Evolutionary conservation across 2,113 vertebrate species (phyloP).

Genomic region (Perognathus longimembris): DNA sequence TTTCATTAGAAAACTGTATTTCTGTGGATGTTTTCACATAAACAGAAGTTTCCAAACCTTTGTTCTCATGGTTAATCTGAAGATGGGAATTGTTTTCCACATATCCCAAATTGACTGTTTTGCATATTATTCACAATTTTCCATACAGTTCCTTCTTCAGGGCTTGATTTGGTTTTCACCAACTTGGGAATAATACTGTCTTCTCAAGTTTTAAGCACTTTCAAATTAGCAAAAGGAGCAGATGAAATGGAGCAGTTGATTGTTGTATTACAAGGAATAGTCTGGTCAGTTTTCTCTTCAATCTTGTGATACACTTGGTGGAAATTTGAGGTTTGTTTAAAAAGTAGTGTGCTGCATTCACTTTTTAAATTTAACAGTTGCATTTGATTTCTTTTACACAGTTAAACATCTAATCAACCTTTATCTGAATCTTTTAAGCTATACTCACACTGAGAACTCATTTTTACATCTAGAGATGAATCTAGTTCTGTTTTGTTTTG

Average conservation of each 20-base stretch:
- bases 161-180: constrained; percentile 52
- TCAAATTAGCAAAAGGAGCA: not conserved
- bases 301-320: constrained; percentile 39
- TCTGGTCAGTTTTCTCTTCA: constrained; percentile 16
- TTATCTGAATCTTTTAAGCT: constrained; percentile 66
- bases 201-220: constrained; percentile 48
- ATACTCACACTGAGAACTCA: constrained; percentile 63
- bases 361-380: constrained; percentile 40
- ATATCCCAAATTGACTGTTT: constrained; percentile 46
- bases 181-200: not conserved
- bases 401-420: constrained; percentile 58
- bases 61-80: constrained; percentile 39
- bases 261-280: not conserved
- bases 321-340: constrained; percentile 46
- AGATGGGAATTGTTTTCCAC: constrained; percentile 53
- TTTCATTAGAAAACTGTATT: constrained; percentile 57
- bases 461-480: constrained; percentile 74
- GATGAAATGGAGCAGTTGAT: constrained; percentile 18
- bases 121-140: not conserved
- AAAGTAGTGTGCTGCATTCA: constrained; percentile 37
- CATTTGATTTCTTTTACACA: constrained; percentile 60
- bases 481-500: constrained; percentile 71
- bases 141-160: constrained; percentile 20
- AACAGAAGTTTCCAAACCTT: constrained; percentile 57
- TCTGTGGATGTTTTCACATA: constrained; percentile 48